Evolutionary conservation across 1,140 invertebrate genomes (phyloP), one percentile per base, ranked within the genome.

Genomic region (Drosophila asahinai): DNA sequence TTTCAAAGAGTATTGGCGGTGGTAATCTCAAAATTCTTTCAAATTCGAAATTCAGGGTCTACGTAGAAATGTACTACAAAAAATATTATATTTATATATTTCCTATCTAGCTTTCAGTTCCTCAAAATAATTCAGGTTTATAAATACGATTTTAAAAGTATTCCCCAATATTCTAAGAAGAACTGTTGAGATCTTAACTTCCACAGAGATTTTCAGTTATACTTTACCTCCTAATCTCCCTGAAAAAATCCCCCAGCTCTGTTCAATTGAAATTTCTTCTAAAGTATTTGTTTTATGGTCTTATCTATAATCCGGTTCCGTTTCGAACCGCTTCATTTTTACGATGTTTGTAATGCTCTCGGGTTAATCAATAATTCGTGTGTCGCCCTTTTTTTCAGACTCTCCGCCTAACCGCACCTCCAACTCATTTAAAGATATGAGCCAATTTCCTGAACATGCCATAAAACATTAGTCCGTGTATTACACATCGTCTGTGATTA

Each of bases 291-390:
- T 43, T 70, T 64, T 19, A 49, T 17, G 25, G 9, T 27, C 17
- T 72, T 59, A 72, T 72, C 68, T 71, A 27, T 42, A 71, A 49
- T 72, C 68, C 65, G 68, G 68, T 72, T 72, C 65, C 68, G 68
- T 49, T 72, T 70, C 47, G 5, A 51, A 52, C n/a, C 14, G 14
- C 9, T 9, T 30, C 5, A n/a, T 49, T 71, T 61, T 59, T 66
- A 76, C 5, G 45, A 65, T 66, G 42, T 60, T 83, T 83, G 76
- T 80, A 83, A 80, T 72, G 81, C 64, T 80, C 68, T 75, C 25
- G 43, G 47, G 45, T 80, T 77, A 80, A 84, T 83, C 81, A 84
- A 84, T 83, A 83, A 77, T 77, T 84, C 68, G 77, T 80, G 81
- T 82, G 47, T 66, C 30, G 43, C 59, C 60, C 59, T 54, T 40